Evolutionary conservation across 2,797 vertebrate genomes (phyloP).

Genomic region (Microctenopoma lineatum): DNA sequence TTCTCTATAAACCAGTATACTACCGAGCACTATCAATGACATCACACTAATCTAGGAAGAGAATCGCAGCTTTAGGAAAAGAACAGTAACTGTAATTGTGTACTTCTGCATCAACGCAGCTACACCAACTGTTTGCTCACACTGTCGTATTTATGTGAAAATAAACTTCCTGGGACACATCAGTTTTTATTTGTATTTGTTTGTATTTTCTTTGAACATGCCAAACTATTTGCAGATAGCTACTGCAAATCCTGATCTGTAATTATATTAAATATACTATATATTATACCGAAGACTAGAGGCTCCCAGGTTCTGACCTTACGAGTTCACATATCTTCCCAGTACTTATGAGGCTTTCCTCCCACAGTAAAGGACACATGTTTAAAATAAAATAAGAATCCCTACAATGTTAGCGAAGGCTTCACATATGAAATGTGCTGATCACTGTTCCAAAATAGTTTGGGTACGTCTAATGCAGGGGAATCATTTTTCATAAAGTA

Average conservation of each 20-base stretch:
- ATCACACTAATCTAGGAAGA: constrained; percentile 22
- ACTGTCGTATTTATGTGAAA: background rate
- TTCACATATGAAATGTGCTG: background rate
- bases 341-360: constrained; percentile 9
- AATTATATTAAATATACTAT: background rate
- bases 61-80: too few species aligned
- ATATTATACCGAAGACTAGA: background rate
- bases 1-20: too few species aligned
- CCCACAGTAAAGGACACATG: constrained; percentile 24
- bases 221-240: background rate
- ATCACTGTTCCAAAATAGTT: too few species aligned
- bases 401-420: constrained; percentile 13
- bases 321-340: background rate
- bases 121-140: background rate
- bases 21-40: too few species aligned
- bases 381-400: constrained; percentile 7
- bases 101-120: background rate
- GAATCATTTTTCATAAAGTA: background rate
- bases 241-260: background rate
- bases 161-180: background rate
- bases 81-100: background rate
- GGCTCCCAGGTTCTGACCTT: background rate
- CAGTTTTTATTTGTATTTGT: background rate
- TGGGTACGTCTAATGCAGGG: too few species aligned
- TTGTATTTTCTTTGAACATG: background rate